Conservation (phyloP, 2,797 vertebrate genomes). For the Aphelocoma californica region DNA sequence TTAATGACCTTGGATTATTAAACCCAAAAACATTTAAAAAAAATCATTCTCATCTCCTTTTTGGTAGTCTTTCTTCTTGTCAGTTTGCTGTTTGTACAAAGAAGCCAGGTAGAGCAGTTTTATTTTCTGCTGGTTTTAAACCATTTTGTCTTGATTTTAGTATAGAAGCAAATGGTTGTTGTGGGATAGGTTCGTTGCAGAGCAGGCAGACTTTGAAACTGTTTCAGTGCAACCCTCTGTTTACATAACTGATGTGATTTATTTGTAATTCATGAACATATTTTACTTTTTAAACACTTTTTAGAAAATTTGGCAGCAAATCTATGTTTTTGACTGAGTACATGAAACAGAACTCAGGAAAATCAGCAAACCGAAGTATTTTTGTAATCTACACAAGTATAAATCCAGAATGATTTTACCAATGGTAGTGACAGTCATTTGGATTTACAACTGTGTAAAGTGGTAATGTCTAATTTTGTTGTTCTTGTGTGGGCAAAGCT, state of each 20-base stretch:
- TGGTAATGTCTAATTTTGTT: not conserved
- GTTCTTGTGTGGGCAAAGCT: not conserved
- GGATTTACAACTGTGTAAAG: not conserved
- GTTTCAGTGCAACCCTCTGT: not conserved
- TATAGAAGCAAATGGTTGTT: not conserved
- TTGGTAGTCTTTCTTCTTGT: not conserved
- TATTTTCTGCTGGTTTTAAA: conserved; percentile 17
- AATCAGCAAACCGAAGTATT: not conserved
- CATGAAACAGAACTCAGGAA: not conserved
- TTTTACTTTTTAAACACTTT: not conserved
- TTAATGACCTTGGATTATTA: not conserved
- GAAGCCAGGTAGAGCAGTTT: not conserved
- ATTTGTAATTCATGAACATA: not conserved
- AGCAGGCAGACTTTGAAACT: not conserved
- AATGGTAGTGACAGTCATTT: not conserved
- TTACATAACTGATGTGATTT: not conserved
- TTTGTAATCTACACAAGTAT: not conserved
- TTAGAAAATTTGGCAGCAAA: not conserved
- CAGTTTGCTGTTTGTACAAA: not conserved
- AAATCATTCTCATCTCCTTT: not conserved
- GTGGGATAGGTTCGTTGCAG: not conserved
- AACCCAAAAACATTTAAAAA: not conserved
- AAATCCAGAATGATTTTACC: conserved; percentile 2
- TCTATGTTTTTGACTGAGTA: not conserved
- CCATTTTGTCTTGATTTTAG: not conserved